Percentiles rank a stretch among this genome's conserved stretches.
phyloP scores from a whole-genome alignment of 2,888 invertebrate species.

The Blera fallax region DNA sequence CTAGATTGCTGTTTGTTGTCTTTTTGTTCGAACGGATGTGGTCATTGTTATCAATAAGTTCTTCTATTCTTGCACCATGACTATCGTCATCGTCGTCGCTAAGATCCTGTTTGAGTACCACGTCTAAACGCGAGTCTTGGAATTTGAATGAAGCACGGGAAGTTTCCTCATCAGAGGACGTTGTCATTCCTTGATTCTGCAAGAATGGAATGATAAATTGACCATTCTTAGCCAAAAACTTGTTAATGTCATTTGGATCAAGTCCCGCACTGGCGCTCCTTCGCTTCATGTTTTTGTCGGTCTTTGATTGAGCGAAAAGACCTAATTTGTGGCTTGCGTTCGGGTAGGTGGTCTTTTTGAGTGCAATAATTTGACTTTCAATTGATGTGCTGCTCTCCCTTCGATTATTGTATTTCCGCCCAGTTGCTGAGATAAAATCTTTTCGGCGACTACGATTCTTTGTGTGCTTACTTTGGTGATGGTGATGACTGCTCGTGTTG shows the following conservation, averaged over 20 bases:
- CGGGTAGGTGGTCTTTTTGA: conserved; percentile 81
- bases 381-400: conserved; percentile 90
- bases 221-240: conserved; percentile 80
- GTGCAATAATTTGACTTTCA: conserved; percentile 87
- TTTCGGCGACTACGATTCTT: conserved; percentile 78
- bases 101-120: conserved; percentile 78
- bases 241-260: conserved; percentile 79
- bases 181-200: conserved; percentile 81
- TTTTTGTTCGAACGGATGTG: conserved; percentile 73
- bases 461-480: conserved; percentile 75
- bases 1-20: conserved; percentile 75
- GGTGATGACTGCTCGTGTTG: conserved; percentile 75
- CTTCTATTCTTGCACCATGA: conserved; percentile 75
- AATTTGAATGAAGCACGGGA: conserved; percentile 81
- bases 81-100: conserved; percentile 76
- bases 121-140: conserved; percentile 81
- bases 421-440: conserved; percentile 79
- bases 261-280: conserved; percentile 79
- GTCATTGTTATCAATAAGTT: conserved; percentile 73
- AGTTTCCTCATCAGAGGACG: conserved; percentile 81
- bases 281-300: conserved; percentile 76
- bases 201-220: conserved; percentile 81
- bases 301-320: conserved; percentile 78
- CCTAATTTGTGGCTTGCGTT: conserved; percentile 80
- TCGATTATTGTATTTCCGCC: conserved; percentile 78